Evolutionary conservation across 2,797 vertebrate species (phyloP).

Genomic region (Emys orbicularis): DNA sequence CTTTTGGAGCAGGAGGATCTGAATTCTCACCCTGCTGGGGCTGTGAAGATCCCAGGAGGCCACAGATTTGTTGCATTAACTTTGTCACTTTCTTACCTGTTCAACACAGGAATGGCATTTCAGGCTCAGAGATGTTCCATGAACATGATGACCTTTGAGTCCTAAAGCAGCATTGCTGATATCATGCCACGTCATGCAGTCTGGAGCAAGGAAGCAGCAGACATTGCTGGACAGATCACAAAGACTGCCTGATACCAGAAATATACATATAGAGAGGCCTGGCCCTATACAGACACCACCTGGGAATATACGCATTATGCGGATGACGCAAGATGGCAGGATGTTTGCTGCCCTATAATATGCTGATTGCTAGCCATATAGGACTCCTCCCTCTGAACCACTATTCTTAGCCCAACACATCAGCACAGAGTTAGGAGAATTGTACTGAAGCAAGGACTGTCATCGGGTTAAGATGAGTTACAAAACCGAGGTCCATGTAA

Average conservation of each 20-base stretch:
- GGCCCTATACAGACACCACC: background rate
- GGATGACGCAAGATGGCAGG: background rate
- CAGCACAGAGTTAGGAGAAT: background rate
- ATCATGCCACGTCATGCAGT: background rate
- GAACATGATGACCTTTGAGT: background rate
- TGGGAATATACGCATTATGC: background rate
- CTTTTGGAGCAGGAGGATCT: background rate
- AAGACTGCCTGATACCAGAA: background rate
- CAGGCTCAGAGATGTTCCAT: background rate
- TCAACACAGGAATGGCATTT: background rate
- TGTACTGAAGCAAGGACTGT: background rate
- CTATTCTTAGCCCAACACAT: background rate
- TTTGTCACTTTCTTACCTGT: background rate
- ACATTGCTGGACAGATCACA: background rate
- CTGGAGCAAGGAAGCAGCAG: background rate
- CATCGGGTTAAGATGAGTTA: background rate
- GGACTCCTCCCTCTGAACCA: background rate
- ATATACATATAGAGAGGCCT: background rate
- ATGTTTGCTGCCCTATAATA: background rate
- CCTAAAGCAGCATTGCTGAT: background rate
- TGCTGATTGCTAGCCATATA: background rate
- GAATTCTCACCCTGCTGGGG: background rate
- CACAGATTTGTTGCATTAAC: background rate
- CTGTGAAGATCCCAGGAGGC: background rate
- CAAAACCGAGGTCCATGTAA: background rate